A percentile compares a stretch with the other conserved stretches of the same genome.
Conservation (phyloP, 2,113 vertebrate species). For the Phalacrocorax brasilianus region DNA sequence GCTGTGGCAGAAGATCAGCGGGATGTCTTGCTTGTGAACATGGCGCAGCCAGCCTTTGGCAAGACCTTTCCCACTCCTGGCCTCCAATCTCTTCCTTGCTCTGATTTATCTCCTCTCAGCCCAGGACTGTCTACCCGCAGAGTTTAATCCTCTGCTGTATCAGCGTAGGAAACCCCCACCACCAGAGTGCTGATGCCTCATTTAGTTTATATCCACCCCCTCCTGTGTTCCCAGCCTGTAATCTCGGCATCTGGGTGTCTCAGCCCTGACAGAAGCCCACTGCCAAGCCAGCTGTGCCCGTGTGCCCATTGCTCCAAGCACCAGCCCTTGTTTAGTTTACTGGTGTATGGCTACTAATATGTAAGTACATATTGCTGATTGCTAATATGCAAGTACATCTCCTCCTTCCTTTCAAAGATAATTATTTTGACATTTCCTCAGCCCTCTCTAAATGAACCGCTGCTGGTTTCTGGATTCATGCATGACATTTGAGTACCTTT, state of each 20-base stretch:
- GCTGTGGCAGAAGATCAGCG: not conserved
- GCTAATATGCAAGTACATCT: not conserved
- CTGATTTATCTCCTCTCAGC: not conserved
- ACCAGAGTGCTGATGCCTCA: not conserved
- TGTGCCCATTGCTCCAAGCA: not conserved
- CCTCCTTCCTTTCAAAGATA: not conserved
- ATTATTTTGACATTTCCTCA: not conserved
- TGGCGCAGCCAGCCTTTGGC: not conserved
- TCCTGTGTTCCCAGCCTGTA: not conserved
- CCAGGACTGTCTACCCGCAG: not conserved
- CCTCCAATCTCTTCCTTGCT: not conserved
- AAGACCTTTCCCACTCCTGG: not conserved
- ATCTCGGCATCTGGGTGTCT: too few species aligned
- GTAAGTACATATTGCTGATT: not conserved
- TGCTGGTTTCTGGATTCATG: conserved; percentile 3
- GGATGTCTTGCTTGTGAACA: not conserved
- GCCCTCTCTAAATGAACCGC: not conserved
- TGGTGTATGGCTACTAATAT: not conserved
- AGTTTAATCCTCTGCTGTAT: not conserved
- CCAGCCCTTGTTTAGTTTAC: not conserved
- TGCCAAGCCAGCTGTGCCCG: not conserved
- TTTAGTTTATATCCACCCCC: not conserved
- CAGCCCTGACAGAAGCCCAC: not conserved
- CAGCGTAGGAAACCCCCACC: not conserved
- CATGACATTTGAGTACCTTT: conserved; percentile 39